These are phyloP conservation scores for Thaleichthys pacificus DNA, from an alignment of 2,797 vertebrate genomes.

Conservation along the genomic window DNA sequence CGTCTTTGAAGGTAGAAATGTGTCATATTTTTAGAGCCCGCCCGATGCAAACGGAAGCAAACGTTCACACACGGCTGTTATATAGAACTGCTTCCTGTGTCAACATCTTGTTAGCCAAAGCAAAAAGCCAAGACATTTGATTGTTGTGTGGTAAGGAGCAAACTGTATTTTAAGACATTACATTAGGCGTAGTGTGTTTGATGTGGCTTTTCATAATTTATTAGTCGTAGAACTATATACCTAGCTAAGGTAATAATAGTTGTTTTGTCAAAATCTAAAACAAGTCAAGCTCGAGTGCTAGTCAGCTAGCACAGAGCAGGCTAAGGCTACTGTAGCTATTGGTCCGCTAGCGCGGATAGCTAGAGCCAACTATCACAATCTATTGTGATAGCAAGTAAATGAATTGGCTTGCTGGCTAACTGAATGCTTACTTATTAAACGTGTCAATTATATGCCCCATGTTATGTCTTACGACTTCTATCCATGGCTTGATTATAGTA, in stretches of 20 bases:
- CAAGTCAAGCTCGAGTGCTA: not conserved
- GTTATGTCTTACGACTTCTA: no score
- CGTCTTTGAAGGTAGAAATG: not conserved
- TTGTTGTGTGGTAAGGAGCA: constrained; percentile 3
- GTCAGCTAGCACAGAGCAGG: not conserved
- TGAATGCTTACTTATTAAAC: not conserved
- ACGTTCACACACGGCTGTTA: not conserved
- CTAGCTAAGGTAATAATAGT: not conserved
- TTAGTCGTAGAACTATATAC: not conserved
- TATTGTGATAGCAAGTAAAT: not conserved
- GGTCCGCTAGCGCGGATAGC: not conserved
- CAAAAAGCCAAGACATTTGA: constrained; percentile 1
- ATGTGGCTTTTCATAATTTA: not conserved
- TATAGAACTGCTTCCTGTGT: constrained; percentile 13
- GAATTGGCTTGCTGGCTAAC: not conserved
- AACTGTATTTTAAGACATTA: not conserved
- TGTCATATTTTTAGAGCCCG: no score
- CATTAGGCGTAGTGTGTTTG: not conserved
- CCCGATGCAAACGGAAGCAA: constrained; percentile 17
- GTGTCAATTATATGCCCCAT: no score
- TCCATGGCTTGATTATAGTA: not conserved
- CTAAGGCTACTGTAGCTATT: not conserved
- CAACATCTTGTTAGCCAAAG: not conserved
- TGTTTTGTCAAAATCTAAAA: not conserved
- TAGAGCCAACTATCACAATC: not conserved